Conservation (phyloP, 2,797 vertebrate genomes). For the Anolis apletophallus region DNA sequence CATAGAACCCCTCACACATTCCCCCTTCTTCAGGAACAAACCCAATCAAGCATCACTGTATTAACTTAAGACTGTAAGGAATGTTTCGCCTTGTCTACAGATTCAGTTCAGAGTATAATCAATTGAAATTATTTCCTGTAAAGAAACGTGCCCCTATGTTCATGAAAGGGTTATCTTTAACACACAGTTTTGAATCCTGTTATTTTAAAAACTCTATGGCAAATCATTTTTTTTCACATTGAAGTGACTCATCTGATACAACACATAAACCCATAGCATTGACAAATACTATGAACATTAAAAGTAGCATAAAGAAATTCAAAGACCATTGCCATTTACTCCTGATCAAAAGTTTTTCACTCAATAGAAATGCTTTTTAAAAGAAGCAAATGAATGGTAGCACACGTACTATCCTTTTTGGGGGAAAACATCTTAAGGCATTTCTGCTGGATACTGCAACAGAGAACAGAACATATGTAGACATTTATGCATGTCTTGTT, state of each 20-base stretch:
- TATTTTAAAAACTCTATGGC: not conserved
- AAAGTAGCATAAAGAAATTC: not conserved
- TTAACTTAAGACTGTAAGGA: not conserved
- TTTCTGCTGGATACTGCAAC: conserved; percentile 65
- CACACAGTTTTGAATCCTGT: not conserved
- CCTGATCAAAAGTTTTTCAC: not conserved
- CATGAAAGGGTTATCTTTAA: not conserved
- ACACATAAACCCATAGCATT: not conserved
- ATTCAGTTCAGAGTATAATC: not conserved
- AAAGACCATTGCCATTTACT: not conserved
- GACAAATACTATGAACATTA: not conserved
- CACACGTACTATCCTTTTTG: not conserved
- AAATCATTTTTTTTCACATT: not conserved
- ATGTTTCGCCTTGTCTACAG: not conserved
- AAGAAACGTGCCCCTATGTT: not conserved
- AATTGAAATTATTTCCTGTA: not conserved
- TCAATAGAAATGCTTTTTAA: not conserved
- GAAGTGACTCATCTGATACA: not conserved
- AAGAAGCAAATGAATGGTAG: accelerated
- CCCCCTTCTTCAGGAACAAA: not conserved
- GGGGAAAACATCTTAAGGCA: conserved; percentile 56
- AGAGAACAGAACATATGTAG: conserved; percentile 33
- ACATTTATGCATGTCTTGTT: not conserved
- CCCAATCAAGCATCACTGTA: not conserved
- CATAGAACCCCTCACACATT: not conserved